phyloP scores from a whole-genome alignment of 1,140 invertebrate species.

The Hylaeus anthracinus region DNA sequence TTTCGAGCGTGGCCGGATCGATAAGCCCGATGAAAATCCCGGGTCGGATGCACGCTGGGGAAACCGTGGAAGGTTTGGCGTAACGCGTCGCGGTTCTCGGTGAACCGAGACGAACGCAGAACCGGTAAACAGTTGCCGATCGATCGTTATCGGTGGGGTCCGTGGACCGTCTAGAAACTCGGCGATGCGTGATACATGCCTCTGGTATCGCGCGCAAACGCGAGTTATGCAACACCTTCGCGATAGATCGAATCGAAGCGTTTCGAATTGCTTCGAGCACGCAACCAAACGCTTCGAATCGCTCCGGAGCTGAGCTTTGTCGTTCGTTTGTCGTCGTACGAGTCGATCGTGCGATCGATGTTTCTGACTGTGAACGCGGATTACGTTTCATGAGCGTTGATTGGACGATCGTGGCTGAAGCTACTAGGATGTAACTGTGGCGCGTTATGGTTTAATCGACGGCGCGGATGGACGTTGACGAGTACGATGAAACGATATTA shows the following conservation, averaged over 20 bases:
- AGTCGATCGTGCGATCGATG: too few species aligned
- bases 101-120: neutral
- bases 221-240: constrained; percentile 24
- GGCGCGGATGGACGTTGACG: too few species aligned
- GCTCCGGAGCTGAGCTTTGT: too few species aligned
- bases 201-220: neutral
- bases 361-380: too few species aligned
- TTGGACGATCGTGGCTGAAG: too few species aligned
- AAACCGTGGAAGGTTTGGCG: constrained; percentile 46
- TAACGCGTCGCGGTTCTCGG: constrained; percentile 23
- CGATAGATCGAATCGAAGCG: neutral
- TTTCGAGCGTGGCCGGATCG: constrained; percentile 33
- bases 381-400: too few species aligned
- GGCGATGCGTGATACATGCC: constrained; percentile 4
- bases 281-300: too few species aligned
- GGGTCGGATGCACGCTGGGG: constrained; percentile 10
- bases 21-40: constrained; percentile 56
- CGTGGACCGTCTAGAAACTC: constrained; percentile 26
- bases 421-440: too few species aligned
- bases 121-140: constrained; percentile 46
- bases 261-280: neutral
- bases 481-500: too few species aligned
- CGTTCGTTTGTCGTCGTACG: too few species aligned
- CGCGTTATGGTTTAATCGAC: too few species aligned
- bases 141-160: constrained; percentile 28